Conservation (phyloP, 2,113 vertebrate species). For the Lasiurus borealis region DNA sequence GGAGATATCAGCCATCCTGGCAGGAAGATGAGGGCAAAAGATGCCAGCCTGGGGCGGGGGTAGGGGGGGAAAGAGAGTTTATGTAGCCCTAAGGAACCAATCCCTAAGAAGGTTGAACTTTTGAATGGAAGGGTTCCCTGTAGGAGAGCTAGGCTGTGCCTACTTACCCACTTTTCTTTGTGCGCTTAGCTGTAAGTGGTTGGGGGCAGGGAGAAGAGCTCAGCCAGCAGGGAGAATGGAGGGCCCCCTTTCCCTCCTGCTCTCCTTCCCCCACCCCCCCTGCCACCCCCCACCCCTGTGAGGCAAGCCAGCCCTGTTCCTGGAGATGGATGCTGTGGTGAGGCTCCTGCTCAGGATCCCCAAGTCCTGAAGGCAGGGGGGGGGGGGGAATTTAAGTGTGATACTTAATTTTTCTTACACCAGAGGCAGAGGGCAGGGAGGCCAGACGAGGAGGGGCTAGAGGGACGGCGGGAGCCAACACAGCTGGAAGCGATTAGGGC, state of each 20-base stretch:
- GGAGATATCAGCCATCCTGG: not conserved
- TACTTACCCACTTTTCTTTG: not conserved
- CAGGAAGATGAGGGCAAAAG: slow-evolving; percentile 14
- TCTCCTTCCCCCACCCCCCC: no score
- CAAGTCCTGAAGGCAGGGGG: slow-evolving; percentile 17
- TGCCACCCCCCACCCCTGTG: not conserved
- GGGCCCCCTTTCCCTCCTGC: not conserved
- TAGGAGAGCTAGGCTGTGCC: fast-evolving
- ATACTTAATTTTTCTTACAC: slow-evolving; percentile 68
- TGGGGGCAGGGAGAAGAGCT: not conserved
- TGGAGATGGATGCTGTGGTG: not conserved
- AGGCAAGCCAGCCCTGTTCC: not conserved
- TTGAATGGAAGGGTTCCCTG: not conserved
- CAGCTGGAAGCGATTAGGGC: slow-evolving; percentile 78
- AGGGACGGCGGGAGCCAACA: not conserved
- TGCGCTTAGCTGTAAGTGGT: slow-evolving; percentile 17
- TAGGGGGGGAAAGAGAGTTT: no score
- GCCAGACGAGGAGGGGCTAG: slow-evolving; percentile 73
- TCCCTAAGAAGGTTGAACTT: not conserved
- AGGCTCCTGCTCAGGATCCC: slow-evolving; percentile 23
- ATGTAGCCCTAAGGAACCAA: not conserved
- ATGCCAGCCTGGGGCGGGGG: not conserved
- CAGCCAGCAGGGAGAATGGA: slow-evolving; percentile 10
- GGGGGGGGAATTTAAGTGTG: slow-evolving; percentile 36
- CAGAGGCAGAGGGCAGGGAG: slow-evolving; percentile 64